Evolutionary conservation across 2,113 vertebrate genomes (phyloP).

Genomic region (Cynopterus brachyotis): DNA sequence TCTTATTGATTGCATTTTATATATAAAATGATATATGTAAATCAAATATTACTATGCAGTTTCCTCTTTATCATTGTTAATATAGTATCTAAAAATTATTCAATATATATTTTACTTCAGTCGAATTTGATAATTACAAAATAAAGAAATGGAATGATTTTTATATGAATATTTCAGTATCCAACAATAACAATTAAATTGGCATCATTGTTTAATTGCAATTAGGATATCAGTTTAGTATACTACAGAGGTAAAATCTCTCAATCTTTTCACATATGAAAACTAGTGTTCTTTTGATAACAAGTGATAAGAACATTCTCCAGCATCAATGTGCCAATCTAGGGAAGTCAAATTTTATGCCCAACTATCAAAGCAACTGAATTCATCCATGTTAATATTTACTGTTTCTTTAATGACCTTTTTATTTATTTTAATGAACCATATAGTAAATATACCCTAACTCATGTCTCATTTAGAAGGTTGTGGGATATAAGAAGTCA

Average conservation of each 20-base stretch:
- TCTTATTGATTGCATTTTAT: not conserved
- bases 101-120: not conserved
- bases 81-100: not conserved
- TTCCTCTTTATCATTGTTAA: not conserved
- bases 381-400: not conserved
- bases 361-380: not conserved
- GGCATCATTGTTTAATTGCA: not conserved
- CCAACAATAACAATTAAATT: not conserved
- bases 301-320: not conserved
- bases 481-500: not conserved
- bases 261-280: not conserved
- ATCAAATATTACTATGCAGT: not conserved
- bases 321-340: not conserved
- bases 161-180: not conserved
- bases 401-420: not conserved
- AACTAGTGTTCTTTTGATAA: conserved; percentile 1
- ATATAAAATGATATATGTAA: not conserved
- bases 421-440: conserved; percentile 13
- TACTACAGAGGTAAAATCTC: not conserved
- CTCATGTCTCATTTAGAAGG: not conserved
- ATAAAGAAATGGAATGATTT: not conserved
- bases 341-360: not conserved
- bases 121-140: not conserved
- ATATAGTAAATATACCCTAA: not conserved
- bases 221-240: not conserved